Evolutionary conservation across 2,888 invertebrate genomes (phyloP), one percentile per base, ranked within the genome.

Genomic region (Epicampocera succincta): DNA sequence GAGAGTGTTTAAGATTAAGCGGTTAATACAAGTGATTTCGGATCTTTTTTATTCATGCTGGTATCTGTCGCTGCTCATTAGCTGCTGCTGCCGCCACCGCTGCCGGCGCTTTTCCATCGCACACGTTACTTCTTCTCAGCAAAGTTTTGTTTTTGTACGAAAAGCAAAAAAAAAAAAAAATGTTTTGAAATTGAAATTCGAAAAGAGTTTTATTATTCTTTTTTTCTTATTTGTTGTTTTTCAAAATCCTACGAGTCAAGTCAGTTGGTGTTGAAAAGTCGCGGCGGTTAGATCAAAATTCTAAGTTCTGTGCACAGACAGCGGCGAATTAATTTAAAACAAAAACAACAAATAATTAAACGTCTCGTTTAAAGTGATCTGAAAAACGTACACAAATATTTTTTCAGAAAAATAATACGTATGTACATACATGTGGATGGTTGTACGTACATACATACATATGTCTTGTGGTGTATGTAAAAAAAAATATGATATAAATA

Each of bases 231-330:
- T n/a, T n/a, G n/a, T n/a, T n/a, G n/a, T n/a, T 84, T 84, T 72
- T 84, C 65, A 82, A 77, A 82, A 76, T 80, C 65, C 66, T 79
- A 60, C 44, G 65, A 81, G 68, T 80, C 80, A 74, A 78, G 85
- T 87, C 84, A 87, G 87, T 87, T 85, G 86, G 85, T 86, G 86
- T 85, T 86, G 86, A 86, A 85, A 85, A 84, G 85, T 87, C 86
- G 85, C 84, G 84, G 85, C 85, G 85, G 86, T 85, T 86, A 80
- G 83, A 84, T 85, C 80, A 68, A 73, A 80, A 65, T 72, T 80
- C 21, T 80, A 52, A 33, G 60, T 60, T 44, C 50, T 60, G 38
- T 58, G 21, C n/a, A 6, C 12, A 15, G 46, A 72, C 52, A 65
- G 44, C 38, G 52, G 60, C 56, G 60, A 69, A 29, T 68, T 17